A percentile compares a stretch with the other conserved stretches of the same genome.
Conservation (phyloP, 2,888 invertebrate genomes). For the Incurvaria masculella region DNA sequence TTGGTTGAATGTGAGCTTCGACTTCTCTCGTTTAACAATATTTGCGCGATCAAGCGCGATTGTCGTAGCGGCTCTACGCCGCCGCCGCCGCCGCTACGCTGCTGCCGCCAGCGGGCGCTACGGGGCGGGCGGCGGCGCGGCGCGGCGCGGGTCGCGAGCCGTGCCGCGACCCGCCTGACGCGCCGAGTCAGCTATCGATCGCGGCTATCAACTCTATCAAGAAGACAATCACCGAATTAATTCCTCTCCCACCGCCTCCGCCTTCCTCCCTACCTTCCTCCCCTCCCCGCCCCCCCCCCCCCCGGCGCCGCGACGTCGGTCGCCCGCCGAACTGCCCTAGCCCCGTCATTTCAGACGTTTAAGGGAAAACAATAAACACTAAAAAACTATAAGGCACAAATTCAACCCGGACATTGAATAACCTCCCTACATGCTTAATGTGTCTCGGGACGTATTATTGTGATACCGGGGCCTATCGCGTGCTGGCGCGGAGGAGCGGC, state of each 20-base stretch:
- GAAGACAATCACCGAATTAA: neutral
- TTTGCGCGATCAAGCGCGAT: no score
- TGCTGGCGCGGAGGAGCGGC: no score
- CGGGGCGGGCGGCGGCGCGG: neutral
- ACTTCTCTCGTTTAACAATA: no score
- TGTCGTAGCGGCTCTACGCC: no score
- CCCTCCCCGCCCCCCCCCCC: neutral
- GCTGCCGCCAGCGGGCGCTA: no score
- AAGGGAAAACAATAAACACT: slow-evolving; percentile 46
- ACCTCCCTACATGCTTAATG: slow-evolving; percentile 27
- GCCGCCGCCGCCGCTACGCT: no score
- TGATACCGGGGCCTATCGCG: no score
- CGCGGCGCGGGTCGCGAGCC: neutral
- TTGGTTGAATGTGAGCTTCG: no score
- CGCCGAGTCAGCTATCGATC: neutral
- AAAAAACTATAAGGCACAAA: slow-evolving; percentile 46
- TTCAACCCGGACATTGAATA: slow-evolving; percentile 39
- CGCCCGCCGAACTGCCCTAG: neutral
- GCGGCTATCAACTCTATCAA: neutral
- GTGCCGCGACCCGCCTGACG: no score
- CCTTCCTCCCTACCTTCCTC: neutral
- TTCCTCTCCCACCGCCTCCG: neutral
- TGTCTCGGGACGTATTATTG: slow-evolving; percentile 35
- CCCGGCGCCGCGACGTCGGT: no score
- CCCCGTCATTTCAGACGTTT: slow-evolving; percentile 30